Evolutionary conservation across 2,888 invertebrate species (phyloP).

Genomic region (Acronicta psi): DNA sequence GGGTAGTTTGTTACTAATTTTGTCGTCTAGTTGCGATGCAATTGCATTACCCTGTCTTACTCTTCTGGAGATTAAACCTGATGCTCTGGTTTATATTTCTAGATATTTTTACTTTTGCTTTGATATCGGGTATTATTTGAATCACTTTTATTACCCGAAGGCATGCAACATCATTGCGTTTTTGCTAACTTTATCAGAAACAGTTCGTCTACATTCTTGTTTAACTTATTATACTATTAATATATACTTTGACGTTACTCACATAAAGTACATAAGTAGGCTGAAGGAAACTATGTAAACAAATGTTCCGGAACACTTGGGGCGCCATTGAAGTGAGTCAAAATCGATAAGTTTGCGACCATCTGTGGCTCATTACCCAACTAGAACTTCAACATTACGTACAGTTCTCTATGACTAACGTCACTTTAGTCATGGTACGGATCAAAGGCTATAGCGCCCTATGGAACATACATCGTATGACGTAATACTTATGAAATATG

Average conservation of each 20-base stretch:
- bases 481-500: slow-evolving; percentile 6
- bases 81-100: slow-evolving; percentile 21
- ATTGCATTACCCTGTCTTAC: slow-evolving; percentile 41
- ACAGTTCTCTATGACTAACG: slow-evolving; percentile 45
- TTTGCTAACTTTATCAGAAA: slow-evolving; percentile 2
- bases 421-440: slow-evolving; percentile 17
- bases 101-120: slow-evolving; percentile 20
- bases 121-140: slow-evolving; percentile 18
- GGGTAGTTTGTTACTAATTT: slow-evolving; percentile 38
- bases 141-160: slow-evolving; percentile 10
- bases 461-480: slow-evolving; percentile 2
- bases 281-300: slow-evolving; percentile 52
- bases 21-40: slow-evolving; percentile 26
- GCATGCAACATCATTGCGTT: slow-evolving; percentile 10
- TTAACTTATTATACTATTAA: no score
- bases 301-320: slow-evolving; percentile 51
- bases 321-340: slow-evolving; percentile 53
- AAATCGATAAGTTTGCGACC: slow-evolving; percentile 46
- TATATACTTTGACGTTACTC: slow-evolving; percentile 11
- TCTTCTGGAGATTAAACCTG: slow-evolving; percentile 24
- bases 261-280: slow-evolving; percentile 25
- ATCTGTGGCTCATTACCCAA: slow-evolving; percentile 52
- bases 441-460: slow-evolving; percentile 5
- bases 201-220: background rate
- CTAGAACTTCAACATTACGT: slow-evolving; percentile 43